Evolutionary conservation across 2,797 vertebrate genomes (phyloP).

Genomic region (Percopsis omiscomaycus): DNA sequence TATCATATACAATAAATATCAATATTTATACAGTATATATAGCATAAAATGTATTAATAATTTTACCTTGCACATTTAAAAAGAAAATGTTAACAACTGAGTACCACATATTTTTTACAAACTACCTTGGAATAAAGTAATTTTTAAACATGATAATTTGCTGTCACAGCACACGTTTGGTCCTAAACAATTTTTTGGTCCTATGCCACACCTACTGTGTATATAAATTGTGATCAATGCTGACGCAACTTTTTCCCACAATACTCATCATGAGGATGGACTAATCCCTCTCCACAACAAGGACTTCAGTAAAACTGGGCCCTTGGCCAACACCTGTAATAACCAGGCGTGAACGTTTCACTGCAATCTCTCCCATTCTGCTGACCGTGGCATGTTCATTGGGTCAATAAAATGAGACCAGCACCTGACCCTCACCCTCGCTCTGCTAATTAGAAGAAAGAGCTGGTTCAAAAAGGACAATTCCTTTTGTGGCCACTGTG

Average conservation of each 20-base stretch:
- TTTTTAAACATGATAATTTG: no score
- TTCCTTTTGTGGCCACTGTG: neutral
- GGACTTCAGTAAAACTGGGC: conserved; percentile 3
- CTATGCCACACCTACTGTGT: neutral
- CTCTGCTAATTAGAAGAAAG: conserved; percentile 2
- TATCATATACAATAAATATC: no score
- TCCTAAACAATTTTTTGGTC: no score
- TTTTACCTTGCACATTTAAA: no score
- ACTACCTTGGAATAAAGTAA: no score
- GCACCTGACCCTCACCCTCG: neutral
- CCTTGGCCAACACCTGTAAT: neutral
- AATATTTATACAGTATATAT: neutral
- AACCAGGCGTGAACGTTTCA: neutral
- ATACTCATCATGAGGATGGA: neutral
- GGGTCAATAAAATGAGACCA: conserved; percentile 2
- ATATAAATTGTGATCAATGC: neutral
- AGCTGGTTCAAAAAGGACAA: neutral
- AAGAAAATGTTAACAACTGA: no score
- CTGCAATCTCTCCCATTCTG: neutral
- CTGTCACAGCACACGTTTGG: no score
- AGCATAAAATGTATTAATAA: neutral
- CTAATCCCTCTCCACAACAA: neutral
- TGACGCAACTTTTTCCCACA: neutral
- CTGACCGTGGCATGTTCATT: neutral
- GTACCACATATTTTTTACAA: no score